Percentiles rank a stretch among this genome's conserved stretches.
Evolutionary conservation across 2,797 vertebrate genomes (phyloP).

Genomic region (Sebastes goodei): DNA sequence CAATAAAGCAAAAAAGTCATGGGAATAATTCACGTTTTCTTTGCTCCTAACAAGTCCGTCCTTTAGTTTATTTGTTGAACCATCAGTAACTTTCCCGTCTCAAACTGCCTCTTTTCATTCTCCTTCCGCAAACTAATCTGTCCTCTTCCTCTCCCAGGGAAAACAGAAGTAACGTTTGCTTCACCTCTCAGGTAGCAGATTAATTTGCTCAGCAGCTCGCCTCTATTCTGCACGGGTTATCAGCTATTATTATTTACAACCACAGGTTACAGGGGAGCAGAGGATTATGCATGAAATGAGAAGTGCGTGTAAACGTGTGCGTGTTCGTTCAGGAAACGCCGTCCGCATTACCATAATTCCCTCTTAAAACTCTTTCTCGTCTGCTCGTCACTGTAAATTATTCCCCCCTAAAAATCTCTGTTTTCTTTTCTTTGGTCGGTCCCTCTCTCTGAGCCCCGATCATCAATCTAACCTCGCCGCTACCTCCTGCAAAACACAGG

Average conservation of each 20-base stretch:
- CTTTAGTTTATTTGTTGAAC: neutral
- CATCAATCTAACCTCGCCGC: constrained; percentile 37
- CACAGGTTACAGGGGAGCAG: constrained; percentile 42
- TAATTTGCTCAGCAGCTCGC: constrained; percentile 40
- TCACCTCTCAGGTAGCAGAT: constrained; percentile 44
- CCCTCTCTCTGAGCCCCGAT: constrained; percentile 26
- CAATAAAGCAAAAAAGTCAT: neutral
- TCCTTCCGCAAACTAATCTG: neutral
- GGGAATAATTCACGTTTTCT: neutral
- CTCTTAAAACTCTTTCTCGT: constrained; percentile 54
- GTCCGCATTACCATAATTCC: constrained; percentile 53
- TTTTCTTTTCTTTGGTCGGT: constrained; percentile 13
- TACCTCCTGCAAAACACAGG: constrained; percentile 21
- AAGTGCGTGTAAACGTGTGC: neutral
- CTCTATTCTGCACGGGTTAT: constrained; percentile 48
- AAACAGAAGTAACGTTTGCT: constrained; percentile 7
- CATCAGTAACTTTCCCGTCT: neutral
- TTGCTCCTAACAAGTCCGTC: neutral
- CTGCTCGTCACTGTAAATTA: constrained; percentile 43
- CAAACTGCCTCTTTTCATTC: neutral
- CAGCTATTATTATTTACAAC: constrained; percentile 70
- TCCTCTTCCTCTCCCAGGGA: neutral
- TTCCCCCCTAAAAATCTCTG: constrained; percentile 1
- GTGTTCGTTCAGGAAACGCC: neutral
- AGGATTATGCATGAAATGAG: constrained; percentile 43